Percentiles rank a stretch among this genome's conserved stretches.
These are phyloP conservation scores for Torymus aiolomorphi DNA, from an alignment of 2,888 invertebrate species.

Conservation along the genomic window DNA sequence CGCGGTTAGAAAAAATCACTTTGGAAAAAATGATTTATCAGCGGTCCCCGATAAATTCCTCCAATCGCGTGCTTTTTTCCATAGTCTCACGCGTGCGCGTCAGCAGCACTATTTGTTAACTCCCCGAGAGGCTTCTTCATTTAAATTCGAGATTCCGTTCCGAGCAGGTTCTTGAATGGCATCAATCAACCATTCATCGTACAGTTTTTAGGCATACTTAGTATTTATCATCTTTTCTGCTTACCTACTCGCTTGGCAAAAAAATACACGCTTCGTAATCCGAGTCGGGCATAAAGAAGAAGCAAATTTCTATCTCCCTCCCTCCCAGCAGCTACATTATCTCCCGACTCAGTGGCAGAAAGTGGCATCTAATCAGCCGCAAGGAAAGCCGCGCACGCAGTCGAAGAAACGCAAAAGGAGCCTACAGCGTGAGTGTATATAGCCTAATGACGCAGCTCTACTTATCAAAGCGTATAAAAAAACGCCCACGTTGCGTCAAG, in stretches of 20 bases:
- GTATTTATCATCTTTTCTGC: neutral
- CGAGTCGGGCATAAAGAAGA: no score
- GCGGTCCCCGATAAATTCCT: neutral
- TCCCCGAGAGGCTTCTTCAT: neutral
- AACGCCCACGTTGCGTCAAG: slow-evolving; percentile 24
- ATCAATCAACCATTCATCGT: slow-evolving; percentile 35
- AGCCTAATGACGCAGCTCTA: neutral
- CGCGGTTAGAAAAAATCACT: slow-evolving; percentile 40
- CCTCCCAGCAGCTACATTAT: no score
- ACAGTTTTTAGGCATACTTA: slow-evolving; percentile 7
- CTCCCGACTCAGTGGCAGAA: neutral
- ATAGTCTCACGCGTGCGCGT: neutral
- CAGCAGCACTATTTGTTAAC: slow-evolving; percentile 1
- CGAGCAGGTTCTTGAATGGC: slow-evolving; percentile 1
- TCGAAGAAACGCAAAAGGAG: neutral
- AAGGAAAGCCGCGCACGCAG: no score
- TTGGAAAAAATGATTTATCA: slow-evolving; percentile 34
- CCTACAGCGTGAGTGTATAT: neutral
- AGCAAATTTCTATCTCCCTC: no score
- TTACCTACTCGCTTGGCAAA: neutral
- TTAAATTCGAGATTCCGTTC: neutral
- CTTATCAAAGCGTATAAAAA: slow-evolving; percentile 16
- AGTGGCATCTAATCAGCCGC: neutral
- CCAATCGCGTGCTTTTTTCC: neutral
- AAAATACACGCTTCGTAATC: no score